Base-by-base conservation (phyloP, 2,797 vertebrate species). In the Periparus ater region DNA sequence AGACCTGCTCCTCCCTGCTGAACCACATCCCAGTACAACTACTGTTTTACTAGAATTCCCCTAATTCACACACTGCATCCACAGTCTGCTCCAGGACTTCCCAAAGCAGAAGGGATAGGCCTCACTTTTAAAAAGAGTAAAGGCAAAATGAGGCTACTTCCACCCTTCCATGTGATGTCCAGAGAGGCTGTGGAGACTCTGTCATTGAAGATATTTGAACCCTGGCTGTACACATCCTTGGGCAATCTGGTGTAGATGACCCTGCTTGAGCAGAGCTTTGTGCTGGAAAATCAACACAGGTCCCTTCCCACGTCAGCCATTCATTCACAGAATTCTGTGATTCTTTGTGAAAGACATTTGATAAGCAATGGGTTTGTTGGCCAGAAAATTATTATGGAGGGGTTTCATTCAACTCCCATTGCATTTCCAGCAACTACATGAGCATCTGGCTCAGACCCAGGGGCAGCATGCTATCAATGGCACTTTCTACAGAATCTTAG, bases 391-490 rank as follows among this genome's bases (percentile, higher is more conserved):
- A 23, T 61, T 67, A 42, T 11, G 26, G 9, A 79, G 11, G 14
- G 2, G 1, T 36, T 80, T 73, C 17, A 5, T 68, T 23, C 30
- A 40, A 26, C 3, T 80, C 26, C 27, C 0, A 0, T 20, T 84
- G 57, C 11, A 54, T 74, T 94, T 83, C 42, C 1, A 17, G 29
- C n/a, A 58, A 2, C 15, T 70, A 32, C 1, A 3, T 11, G n/a
- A 20, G 10, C 22, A 72, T 7, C 65, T 54, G 42, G 15, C 40
- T 67, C 50, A 72, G 23, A 53, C 7, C 26, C 1, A 3, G 44
- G 11, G 50, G 10, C 13, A 70, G 19, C 15, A 30, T 2, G 0
- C 12, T 61, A 11, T 26, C 1, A 3, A 5, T 17, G 17, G 11
- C 6, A 5, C 0, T 0, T 55, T n/a, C 72, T 40, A 55, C 25